phyloP scores from a whole-genome alignment of 2,888 invertebrate species.

The Drosophila koepferae region DNA sequence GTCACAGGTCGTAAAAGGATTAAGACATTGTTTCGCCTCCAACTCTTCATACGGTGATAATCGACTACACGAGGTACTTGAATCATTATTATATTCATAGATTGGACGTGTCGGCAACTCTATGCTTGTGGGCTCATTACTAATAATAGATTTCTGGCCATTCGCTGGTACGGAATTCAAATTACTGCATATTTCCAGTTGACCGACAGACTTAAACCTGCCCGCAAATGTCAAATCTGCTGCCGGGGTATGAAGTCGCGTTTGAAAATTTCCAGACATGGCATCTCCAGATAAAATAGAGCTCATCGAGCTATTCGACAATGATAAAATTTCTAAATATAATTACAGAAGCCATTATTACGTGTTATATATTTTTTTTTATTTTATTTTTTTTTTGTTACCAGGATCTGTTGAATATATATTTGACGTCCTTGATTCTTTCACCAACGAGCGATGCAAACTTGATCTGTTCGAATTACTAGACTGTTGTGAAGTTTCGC shows the following conservation, averaged over 20 bases:
- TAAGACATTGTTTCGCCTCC: slow-evolving; percentile 57
- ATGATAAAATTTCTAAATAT: slow-evolving; percentile 69
- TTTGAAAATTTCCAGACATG: slow-evolving; percentile 34
- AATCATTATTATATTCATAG: slow-evolving; percentile 65
- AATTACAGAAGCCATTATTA: background rate
- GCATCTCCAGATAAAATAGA: slow-evolving; percentile 73
- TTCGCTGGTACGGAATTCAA: slow-evolving; percentile 26
- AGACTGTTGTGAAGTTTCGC: slow-evolving; percentile 25
- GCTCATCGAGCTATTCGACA: slow-evolving; percentile 83
- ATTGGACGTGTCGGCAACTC: slow-evolving; percentile 29
- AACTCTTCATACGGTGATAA: slow-evolving; percentile 70
- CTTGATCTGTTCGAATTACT: slow-evolving; percentile 28
- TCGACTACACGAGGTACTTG: slow-evolving; percentile 79
- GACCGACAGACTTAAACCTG: slow-evolving; percentile 76
- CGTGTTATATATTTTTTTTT: background rate
- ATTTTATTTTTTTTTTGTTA: slow-evolving; percentile 11
- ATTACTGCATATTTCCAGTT: slow-evolving; percentile 30
- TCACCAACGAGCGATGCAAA: slow-evolving; percentile 50
- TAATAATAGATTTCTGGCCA: slow-evolving; percentile 22
- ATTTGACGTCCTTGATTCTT: slow-evolving; percentile 51
- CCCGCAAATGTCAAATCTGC: slow-evolving; percentile 83
- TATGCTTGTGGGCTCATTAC: slow-evolving; percentile 2
- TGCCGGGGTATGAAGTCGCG: slow-evolving; percentile 41
- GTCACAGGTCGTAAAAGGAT: slow-evolving; percentile 43
- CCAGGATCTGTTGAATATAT: slow-evolving; percentile 56